Base-by-base conservation (phyloP, 2,888 invertebrate species). In the Drosophila meridiana region DNA sequence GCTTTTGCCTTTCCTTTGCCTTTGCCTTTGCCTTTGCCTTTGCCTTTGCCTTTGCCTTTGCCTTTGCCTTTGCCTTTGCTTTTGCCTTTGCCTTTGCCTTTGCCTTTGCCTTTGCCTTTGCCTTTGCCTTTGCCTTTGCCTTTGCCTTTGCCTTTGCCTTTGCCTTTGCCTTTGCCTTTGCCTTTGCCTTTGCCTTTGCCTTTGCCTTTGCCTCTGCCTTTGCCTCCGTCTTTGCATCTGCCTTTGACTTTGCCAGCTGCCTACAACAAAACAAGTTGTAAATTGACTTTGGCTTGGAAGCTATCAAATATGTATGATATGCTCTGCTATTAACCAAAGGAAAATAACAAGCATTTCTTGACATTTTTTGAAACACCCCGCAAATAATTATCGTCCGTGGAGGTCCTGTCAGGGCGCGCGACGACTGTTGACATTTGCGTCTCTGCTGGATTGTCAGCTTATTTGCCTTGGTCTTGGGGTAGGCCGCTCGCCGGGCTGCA, bases 361-460 rank as follows among this genome's bases (percentile, higher is more conserved):
- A 34, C 42, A 32, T 53, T 62, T 65, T 58, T 56, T 26, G 45
- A 34, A 70, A 76, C 59, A 59, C 53, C 38, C 60, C 52, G 36
- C 42, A 61, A 47, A 69, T 66, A 63, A 64, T 78, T 69, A 69
- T 30, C 52, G 64, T 40, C 71, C 61, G 61, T 61, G 71, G 71
- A 80, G 67, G 60, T 57, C 53, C 28, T 67, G 80, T 76, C 77
- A 71, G 56, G 42, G 43, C 13, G 45, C 45, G 48, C 36, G 20
- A 20, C 56, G 59, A 52, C 70, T 86, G 86, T 88, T 90, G 90
- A 86, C 87, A 80, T 74, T 78, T 62, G 73, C 52, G 83, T 64
- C 80, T 69, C 65, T 62, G 70, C 68, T 59, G 80, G 26, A 63
- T 52, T 87, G 85, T 81, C 90, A 86, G 84, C 76, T 79, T 88